phyloP scores from a whole-genome alignment of 1,140 invertebrate genomes.

The Hypothenemus hampei region DNA sequence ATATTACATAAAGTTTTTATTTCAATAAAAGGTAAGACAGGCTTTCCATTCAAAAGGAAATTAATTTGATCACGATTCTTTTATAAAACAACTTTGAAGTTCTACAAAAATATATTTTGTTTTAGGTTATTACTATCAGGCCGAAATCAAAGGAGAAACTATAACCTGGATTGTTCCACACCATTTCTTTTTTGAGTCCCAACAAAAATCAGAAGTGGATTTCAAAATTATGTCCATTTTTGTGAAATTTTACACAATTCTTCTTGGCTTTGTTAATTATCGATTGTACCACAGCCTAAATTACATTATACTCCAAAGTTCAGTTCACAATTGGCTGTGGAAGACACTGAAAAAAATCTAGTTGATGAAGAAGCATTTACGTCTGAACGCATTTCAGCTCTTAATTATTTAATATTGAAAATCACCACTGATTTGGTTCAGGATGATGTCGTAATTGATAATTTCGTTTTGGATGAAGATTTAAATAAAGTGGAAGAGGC shows the following conservation, averaged over 20 bases:
- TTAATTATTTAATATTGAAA: slow-evolving; percentile 68
- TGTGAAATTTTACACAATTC: slow-evolving; percentile 92
- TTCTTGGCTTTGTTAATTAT: slow-evolving; percentile 95
- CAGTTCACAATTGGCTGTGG: slow-evolving; percentile 46
- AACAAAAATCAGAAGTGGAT: slow-evolving; percentile 83
- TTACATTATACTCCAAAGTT: slow-evolving; percentile 94
- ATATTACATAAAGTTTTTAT: slow-evolving; percentile 97
- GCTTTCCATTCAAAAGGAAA: too few species aligned
- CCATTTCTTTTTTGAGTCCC: slow-evolving; percentile 76
- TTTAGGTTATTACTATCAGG: slow-evolving; percentile 90
- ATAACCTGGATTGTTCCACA: slow-evolving; percentile 98
- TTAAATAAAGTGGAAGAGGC: slow-evolving; percentile 66
- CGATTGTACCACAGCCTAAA: slow-evolving; percentile 88
- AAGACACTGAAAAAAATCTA: slow-evolving; percentile 55
- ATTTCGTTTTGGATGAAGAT: slow-evolving; percentile 57
- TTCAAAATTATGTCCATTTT: slow-evolving; percentile 97
- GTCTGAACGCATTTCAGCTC: slow-evolving; percentile 75
- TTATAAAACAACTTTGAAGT: too few species aligned
- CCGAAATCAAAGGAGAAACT: slow-evolving; percentile 91
- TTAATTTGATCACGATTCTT: too few species aligned
- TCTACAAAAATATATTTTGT: slow-evolving; percentile 29
- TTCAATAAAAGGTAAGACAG: slow-evolving; percentile 94
- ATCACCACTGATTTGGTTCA: slow-evolving; percentile 52
- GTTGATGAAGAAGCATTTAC: slow-evolving; percentile 70
- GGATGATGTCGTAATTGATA: slow-evolving; percentile 59